Evolutionary conservation across 1,140 invertebrate genomes (phyloP), one percentile per base, ranked within the genome.

Genomic region (Formica exsecta): DNA sequence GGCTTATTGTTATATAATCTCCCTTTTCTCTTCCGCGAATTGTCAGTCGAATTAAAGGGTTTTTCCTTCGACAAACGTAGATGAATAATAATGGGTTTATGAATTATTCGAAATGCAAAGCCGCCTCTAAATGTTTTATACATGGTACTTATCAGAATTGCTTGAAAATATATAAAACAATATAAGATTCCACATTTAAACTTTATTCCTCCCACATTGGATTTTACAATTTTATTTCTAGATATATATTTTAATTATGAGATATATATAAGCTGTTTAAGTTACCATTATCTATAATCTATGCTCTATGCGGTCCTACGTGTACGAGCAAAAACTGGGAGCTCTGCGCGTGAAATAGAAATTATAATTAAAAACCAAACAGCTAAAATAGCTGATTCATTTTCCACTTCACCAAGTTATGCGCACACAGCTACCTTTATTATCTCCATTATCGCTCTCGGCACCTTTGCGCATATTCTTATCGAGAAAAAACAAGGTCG

Each of bases 1-100:
- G 22, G 54, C n/a, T n/a, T 22, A 57, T 57, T 41, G 3, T 61
- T 48, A 48, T 57, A 9, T 38, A 89, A 59, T 54, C 59, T 41
- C 22, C 19, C 51, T 25, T 7, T 44, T n/a, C 38, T 19, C 22
- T 7, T 41, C 1, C 13, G 3, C 65, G 19, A 59, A 19, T 19
- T 51, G 51, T 59, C 19, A 57, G 5, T 19, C 13, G 6, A 59
- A 22, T 3, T 22, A 9, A 59, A 22, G 54, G 2, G 54, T 22
- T 8, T 59, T 59, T 22, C n/a, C n/a, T 6, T 11, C 16, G 48
- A 9, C 4, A 41, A 74, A 61, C 5, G 7, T 16, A 22, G 5
- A 48, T 16, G 9, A 51, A 54, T 1, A 57, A 8, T 38, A 48
- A 57, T 2, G 54, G 38, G 5, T 59, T 41, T 36, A 57, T 59